Evolutionary conservation across 2,797 vertebrate species (phyloP).

Genomic region (Pteropus rufus): DNA sequence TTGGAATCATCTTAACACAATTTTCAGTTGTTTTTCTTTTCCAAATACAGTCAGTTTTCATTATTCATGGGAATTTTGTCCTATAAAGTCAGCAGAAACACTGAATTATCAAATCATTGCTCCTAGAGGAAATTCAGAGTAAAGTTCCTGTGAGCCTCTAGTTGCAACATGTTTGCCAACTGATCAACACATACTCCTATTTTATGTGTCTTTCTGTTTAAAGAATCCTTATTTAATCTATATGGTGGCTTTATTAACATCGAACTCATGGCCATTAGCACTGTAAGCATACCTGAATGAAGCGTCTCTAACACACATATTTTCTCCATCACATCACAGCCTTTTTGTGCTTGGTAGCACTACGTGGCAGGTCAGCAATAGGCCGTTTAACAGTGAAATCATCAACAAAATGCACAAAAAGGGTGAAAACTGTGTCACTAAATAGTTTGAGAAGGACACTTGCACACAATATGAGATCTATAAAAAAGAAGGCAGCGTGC

Average conservation of each 20-base stretch:
- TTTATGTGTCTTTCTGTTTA: not conserved
- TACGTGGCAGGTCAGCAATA: not conserved
- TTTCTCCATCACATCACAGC: not conserved
- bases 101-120: not conserved
- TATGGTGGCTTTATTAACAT: not conserved
- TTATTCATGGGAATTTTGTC: not conserved
- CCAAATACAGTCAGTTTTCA: not conserved
- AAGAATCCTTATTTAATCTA: not conserved
- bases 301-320: not conserved
- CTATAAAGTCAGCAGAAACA: not conserved
- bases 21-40: not conserved
- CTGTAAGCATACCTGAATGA: not conserved
- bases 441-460: not conserved
- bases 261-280: not conserved
- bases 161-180: not conserved
- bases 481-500: not conserved
- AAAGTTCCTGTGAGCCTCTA: not conserved
- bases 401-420: not conserved
- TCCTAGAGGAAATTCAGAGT: not conserved
- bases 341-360: not conserved
- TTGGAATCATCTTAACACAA: not conserved
- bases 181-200: not conserved
- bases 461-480: not conserved
- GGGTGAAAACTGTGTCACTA: not conserved
- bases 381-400: not conserved